phyloP scores from a whole-genome alignment of 1,140 invertebrate genomes.

The Saxidomus purpurata region DNA sequence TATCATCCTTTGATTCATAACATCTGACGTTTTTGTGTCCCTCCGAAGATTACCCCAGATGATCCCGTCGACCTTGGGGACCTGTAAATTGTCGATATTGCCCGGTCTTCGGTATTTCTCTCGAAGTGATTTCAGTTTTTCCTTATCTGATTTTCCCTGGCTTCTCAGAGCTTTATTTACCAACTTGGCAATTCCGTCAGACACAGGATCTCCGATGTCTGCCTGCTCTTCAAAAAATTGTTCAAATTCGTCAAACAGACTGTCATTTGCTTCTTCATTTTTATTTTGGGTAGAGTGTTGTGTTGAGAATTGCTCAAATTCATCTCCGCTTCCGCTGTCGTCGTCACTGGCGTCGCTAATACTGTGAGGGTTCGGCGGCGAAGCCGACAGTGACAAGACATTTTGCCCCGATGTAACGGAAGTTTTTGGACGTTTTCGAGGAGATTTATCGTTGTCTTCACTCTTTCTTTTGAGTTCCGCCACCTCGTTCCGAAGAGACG shows the following conservation, averaged over 20 bases:
- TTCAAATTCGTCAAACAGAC: background rate
- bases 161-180: background rate
- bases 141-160: background rate
- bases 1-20: background rate
- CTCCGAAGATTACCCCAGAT: background rate
- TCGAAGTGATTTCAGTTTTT: background rate
- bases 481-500: too few species aligned
- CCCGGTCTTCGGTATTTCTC: background rate
- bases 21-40: background rate
- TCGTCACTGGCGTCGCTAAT: too few species aligned
- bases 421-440: too few species aligned
- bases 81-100: background rate
- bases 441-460: too few species aligned
- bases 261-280: too few species aligned
- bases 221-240: background rate
- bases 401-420: too few species aligned
- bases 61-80: background rate
- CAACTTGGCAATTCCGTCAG: background rate
- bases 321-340: too few species aligned
- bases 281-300: too few species aligned
- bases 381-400: too few species aligned
- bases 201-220: background rate
- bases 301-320: too few species aligned
- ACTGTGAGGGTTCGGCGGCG: too few species aligned
- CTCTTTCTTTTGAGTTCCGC: too few species aligned